Base-by-base conservation (phyloP, 2,888 invertebrate genomes). In the Pollenia amentaria region DNA sequence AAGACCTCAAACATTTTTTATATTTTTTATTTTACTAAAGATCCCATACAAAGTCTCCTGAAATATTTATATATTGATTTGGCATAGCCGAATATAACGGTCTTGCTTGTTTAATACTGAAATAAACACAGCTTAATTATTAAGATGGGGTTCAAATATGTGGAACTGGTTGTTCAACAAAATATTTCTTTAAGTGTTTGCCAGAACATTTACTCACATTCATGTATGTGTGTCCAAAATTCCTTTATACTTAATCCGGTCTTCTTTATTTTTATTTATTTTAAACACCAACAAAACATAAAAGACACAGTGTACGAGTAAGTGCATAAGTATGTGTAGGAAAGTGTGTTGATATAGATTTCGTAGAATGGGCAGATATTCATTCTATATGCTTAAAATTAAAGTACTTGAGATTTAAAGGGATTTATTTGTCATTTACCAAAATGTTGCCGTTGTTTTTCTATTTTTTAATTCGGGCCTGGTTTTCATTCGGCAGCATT, bases 401-500 rank as follows among this genome's bases (percentile, higher is more conserved):
- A 86, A 86, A 88, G 87, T 88, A 88, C 88, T 88, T 87, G 87
- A 82, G 85, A 86, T 77, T 87, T 87, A 87, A 88, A 83, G 84
- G 87, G 88, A 88, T 87, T 87, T 87, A 86, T 87, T 87, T 88
- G 80, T 85, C 85, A 84, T 85, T 88, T 87, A 81, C 42, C 48
- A 72, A 83, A 87, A 76, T 85, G 77, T 62, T 80, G 80, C 40
- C 80, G 64, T 64, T 65, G 53, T 10, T 69, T 44, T 38, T 73
- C 40, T 57, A n/a, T 53, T 57, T 12, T 73, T 73, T 46, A 64
- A 62, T 40, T 42, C 48, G 46, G 78, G 79, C 62, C 62, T 69
- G 60, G 29, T 70, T 80, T 80, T 70, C 40, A 16, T 44, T 64
- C 48, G 18, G 57, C 44, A 76, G 16, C 10, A 64, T 72, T 51